These are phyloP conservation scores for Ceyx melanurus DNA, from an alignment of 2,113 vertebrate species.

Conservation along the genomic window DNA sequence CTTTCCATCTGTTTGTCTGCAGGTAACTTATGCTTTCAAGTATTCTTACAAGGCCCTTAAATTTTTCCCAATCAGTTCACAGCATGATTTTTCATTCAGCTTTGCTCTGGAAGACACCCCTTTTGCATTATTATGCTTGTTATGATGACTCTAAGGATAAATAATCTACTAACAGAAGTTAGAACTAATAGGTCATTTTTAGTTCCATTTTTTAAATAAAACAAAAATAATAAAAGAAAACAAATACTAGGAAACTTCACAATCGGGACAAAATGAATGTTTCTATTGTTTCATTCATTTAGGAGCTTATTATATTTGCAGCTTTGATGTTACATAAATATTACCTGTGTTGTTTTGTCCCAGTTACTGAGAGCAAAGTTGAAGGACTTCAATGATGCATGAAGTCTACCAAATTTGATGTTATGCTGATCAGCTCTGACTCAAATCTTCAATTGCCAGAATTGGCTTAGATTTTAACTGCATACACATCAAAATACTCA, in stretches of 20 bases:
- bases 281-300: slow-evolving; percentile 66
- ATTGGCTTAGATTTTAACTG: neutral
- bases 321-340: slow-evolving; percentile 74
- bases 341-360: slow-evolving; percentile 75
- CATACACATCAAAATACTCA: neutral
- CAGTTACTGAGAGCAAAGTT: slow-evolving; percentile 71
- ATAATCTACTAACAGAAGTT: neutral
- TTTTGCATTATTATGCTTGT: neutral
- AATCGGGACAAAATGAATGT: slow-evolving; percentile 25
- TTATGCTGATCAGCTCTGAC: slow-evolving; percentile 24
- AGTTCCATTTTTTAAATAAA: slow-evolving; percentile 41
- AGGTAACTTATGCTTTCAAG: neutral
- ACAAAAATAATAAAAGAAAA: slow-evolving; percentile 4
- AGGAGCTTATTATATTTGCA: slow-evolving; percentile 49
- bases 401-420: slow-evolving; percentile 69
- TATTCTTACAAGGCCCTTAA: slow-evolving; percentile 22
- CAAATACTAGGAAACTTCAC: slow-evolving; percentile 32
- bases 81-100: neutral
- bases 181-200: neutral
- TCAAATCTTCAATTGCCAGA: neutral
- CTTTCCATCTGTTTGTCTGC: neutral
- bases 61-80: neutral
- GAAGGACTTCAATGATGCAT: slow-evolving; percentile 52
- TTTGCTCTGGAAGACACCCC: neutral
- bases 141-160: neutral